Conservation (phyloP, 2,888 invertebrate genomes). For the Troglohyphantes excavatus region DNA sequence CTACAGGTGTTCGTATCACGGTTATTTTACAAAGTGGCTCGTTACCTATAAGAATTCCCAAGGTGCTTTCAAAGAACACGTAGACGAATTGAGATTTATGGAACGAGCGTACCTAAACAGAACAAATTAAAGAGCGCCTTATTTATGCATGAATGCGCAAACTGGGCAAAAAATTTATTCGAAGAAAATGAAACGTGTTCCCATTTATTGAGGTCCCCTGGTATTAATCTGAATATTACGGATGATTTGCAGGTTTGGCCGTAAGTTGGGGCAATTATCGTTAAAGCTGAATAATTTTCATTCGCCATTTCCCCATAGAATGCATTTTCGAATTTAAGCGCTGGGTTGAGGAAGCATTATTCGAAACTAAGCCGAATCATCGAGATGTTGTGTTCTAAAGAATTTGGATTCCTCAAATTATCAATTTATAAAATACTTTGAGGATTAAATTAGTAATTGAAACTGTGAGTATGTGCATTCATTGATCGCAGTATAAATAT, state of each 20-base stretch:
- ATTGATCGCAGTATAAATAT: too few species aligned
- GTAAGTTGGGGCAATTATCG: background rate
- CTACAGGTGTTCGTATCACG: too few species aligned
- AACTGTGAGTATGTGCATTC: too few species aligned
- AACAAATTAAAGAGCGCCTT: conserved; percentile 10
- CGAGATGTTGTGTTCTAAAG: too few species aligned
- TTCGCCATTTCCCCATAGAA: background rate
- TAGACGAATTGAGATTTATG: conserved; percentile 13
- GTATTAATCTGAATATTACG: background rate
- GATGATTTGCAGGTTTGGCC: background rate
- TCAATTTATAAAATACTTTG: too few species aligned
- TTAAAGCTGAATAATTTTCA: background rate
- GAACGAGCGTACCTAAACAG: background rate
- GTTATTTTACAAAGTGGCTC: background rate
- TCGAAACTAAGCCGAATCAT: too few species aligned
- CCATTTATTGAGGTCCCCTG: background rate
- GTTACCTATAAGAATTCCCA: background rate
- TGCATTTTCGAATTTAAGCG: background rate
- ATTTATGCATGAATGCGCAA: background rate
- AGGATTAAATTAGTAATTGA: too few species aligned
- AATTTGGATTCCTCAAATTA: too few species aligned
- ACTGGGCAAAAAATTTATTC: background rate
- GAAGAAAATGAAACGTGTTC: background rate
- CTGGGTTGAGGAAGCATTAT: background rate
- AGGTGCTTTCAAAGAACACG: background rate